Percentiles rank a stretch among this genome's conserved stretches.
Evolutionary conservation across 2,113 vertebrate species (phyloP).

Genomic region (Crotalus horridus): DNA sequence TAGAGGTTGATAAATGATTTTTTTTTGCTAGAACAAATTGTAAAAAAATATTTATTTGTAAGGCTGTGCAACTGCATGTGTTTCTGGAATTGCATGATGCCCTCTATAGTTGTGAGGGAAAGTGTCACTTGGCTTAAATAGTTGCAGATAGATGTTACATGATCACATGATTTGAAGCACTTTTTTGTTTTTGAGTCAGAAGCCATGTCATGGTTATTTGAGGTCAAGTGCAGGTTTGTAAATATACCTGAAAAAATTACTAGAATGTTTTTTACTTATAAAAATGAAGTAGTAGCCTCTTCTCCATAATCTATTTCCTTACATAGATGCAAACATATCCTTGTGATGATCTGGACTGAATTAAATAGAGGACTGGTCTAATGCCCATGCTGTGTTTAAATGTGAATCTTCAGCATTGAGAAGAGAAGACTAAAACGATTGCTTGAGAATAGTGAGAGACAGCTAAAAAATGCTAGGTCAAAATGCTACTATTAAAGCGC

Average conservation of each 20-base stretch:
- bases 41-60: background rate
- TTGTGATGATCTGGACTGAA: background rate
- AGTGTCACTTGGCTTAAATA: background rate
- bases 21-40: background rate
- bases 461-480: background rate
- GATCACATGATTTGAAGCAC: background rate
- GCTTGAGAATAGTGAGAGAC: background rate
- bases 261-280: background rate
- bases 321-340: background rate
- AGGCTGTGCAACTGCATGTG: background rate
- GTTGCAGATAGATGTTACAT: background rate
- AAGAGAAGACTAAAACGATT: background rate
- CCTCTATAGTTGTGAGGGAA: background rate
- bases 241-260: background rate
- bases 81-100: background rate
- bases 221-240: background rate
- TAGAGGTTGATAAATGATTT: background rate
- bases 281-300: background rate
- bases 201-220: background rate
- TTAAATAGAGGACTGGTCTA: background rate
- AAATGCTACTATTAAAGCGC: background rate
- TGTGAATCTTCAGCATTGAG: background rate
- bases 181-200: background rate
- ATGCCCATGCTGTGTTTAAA: background rate
- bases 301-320: background rate